Conservation (phyloP, 2,888 invertebrate species). For the Cenopis cana region DNA sequence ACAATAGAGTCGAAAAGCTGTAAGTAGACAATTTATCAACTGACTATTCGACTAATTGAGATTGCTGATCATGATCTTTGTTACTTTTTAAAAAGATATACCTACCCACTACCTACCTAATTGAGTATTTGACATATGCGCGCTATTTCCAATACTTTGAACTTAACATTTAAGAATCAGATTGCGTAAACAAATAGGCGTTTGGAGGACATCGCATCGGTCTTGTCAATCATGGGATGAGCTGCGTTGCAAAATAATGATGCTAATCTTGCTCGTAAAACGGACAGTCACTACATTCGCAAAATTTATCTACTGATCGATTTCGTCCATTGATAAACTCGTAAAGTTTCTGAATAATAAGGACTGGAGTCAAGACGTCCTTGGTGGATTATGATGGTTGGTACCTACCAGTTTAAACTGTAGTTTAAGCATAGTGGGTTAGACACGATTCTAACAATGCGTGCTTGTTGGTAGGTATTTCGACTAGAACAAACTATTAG, state of each 20-base stretch:
- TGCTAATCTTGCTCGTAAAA: slow-evolving; percentile 40
- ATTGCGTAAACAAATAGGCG: slow-evolving; percentile 31
- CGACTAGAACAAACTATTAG: too few species aligned
- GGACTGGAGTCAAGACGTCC: not conserved
- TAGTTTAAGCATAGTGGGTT: too few species aligned
- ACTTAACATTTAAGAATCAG: slow-evolving; percentile 12
- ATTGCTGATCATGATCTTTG: too few species aligned
- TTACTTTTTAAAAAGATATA: not conserved
- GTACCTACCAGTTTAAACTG: too few species aligned
- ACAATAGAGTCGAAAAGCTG: too few species aligned
- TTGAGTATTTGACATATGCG: not conserved
- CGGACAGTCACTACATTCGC: slow-evolving; percentile 22
- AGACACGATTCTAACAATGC: too few species aligned
- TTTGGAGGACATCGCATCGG: slow-evolving; percentile 40
- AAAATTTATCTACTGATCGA: slow-evolving; percentile 25
- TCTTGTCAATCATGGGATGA: slow-evolving; percentile 41
- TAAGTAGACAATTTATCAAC: too few species aligned
- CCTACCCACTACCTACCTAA: too few species aligned
- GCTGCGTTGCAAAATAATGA: slow-evolving; percentile 34
- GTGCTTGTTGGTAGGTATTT: too few species aligned
- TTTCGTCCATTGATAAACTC: slow-evolving; percentile 28
- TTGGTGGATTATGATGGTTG: too few species aligned
- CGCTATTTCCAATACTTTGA: not conserved
- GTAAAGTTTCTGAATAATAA: slow-evolving; percentile 23
- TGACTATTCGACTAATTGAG: too few species aligned